phyloP scores from a whole-genome alignment of 2,888 invertebrate species.

The Plebejus anna region DNA sequence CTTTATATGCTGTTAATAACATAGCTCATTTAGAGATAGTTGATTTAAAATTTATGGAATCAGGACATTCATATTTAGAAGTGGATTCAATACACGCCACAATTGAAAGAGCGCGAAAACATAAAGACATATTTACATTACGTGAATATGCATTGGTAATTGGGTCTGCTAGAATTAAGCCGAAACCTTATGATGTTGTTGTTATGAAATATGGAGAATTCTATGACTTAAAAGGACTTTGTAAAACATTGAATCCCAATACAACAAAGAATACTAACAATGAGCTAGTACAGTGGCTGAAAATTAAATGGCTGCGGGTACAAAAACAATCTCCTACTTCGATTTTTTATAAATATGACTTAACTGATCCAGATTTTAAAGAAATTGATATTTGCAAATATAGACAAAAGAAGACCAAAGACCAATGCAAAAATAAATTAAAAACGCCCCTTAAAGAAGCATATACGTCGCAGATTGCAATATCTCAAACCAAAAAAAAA shows the following conservation, averaged over 20 bases:
- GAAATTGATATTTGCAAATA: neutral
- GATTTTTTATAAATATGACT: neutral
- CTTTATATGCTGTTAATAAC: neutral
- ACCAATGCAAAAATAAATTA: neutral
- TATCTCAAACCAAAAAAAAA: slow-evolving; percentile 1
- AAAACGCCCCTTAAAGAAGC: neutral
- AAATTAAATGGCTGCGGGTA: neutral
- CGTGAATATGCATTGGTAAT: neutral
- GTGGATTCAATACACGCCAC: neutral
- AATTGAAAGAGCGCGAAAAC: neutral
- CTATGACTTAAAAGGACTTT: neutral
- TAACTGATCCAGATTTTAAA: neutral
- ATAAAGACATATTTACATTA: neutral
- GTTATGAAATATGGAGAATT: neutral
- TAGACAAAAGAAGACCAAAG: neutral
- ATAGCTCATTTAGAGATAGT: neutral
- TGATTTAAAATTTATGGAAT: slow-evolving; percentile 8
- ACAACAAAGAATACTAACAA: neutral
- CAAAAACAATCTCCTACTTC: neutral
- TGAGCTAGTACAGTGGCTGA: neutral
- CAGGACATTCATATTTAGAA: slow-evolving; percentile 1
- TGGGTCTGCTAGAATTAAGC: neutral
- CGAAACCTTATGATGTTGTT: neutral
- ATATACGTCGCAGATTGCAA: neutral
- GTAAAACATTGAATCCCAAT: neutral